Percentiles rank a stretch among this genome's conserved stretches.
Conservation (phyloP, 2,888 invertebrate genomes). For the Euplexia lucipara region DNA sequence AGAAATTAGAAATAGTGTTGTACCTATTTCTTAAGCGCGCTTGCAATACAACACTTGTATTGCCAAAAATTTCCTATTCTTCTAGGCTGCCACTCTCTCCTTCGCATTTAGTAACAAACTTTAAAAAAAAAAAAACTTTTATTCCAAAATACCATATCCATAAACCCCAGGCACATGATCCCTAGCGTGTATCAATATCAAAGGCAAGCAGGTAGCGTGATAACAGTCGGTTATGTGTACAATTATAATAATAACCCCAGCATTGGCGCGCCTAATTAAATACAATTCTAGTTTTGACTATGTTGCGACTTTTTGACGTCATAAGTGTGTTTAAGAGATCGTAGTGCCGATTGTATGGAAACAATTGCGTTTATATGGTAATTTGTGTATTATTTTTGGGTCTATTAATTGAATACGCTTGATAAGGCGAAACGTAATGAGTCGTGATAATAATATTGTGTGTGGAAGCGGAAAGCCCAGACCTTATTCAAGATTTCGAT, state of each 20-base stretch:
- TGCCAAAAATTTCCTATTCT: too few species aligned
- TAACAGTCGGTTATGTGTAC: slow-evolving; percentile 64
- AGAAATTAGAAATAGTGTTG: too few species aligned
- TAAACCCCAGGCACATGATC: slow-evolving; percentile 6
- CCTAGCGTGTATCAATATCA: slow-evolving; percentile 67
- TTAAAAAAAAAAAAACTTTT: not conserved
- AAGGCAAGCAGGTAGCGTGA: slow-evolving; percentile 68
- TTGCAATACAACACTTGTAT: too few species aligned
- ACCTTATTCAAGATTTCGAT: too few species aligned
- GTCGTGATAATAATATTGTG: not conserved
- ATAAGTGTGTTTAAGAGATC: slow-evolving; percentile 53
- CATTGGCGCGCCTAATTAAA: slow-evolving; percentile 67
- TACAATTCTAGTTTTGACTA: slow-evolving; percentile 48
- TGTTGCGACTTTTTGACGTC: slow-evolving; percentile 20
- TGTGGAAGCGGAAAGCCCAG: not conserved
- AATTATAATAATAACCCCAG: slow-evolving; percentile 67
- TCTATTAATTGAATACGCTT: slow-evolving; percentile 23
- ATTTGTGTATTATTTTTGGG: slow-evolving; percentile 24
- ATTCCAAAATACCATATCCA: slow-evolving; percentile 59
- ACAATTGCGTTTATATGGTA: slow-evolving; percentile 42
- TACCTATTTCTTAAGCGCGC: too few species aligned
- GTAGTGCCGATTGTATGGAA: slow-evolving; percentile 30
- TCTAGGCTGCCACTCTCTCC: too few species aligned
- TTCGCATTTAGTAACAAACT: too few species aligned
- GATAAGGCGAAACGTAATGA: slow-evolving; percentile 23